A percentile compares a stretch with the other conserved stretches of the same genome.
Evolutionary conservation across 2,888 invertebrate species (phyloP).

Genomic region (Netelia virgata): DNA sequence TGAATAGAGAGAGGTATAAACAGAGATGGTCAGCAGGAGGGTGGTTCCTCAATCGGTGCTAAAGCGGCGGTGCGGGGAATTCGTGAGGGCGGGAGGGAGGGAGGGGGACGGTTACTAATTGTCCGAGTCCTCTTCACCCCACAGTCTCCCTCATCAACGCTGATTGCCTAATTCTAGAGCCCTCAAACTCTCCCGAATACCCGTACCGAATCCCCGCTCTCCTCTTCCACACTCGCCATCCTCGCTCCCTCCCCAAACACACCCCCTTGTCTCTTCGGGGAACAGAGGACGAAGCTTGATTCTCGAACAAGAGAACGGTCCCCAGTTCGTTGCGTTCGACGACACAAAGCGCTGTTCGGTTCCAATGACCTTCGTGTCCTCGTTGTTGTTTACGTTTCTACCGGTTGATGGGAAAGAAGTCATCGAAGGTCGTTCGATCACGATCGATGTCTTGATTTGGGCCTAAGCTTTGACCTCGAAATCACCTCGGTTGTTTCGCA

Average conservation of each 20-base stretch:
- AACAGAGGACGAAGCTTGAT: constrained; percentile 70
- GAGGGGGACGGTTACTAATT: constrained; percentile 81
- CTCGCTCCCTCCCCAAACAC: constrained; percentile 65
- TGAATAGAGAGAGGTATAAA: constrained; percentile 44
- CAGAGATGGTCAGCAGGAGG: constrained; percentile 57
- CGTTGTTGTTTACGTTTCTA: not conserved
- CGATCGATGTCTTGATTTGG: not conserved
- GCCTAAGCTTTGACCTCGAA: not conserved
- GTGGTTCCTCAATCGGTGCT: constrained; percentile 63
- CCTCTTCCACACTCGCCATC: constrained; percentile 54
- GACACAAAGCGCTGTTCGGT: constrained; percentile 37
- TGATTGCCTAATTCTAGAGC: constrained; percentile 85
- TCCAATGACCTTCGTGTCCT: constrained; percentile 49
- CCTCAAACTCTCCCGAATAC: constrained; percentile 77
- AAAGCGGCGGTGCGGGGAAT: constrained; percentile 42
- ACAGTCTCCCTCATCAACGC: constrained; percentile 82
- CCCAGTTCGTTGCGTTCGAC: constrained; percentile 71
- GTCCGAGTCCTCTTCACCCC: constrained; percentile 79
- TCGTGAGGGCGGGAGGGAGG: constrained; percentile 73
- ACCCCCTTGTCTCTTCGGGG: constrained; percentile 66
- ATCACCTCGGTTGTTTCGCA: not conserved
- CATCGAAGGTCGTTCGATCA: not conserved
- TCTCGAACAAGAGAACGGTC: constrained; percentile 69
- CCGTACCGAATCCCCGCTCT: constrained; percentile 37
- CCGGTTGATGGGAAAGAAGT: too few relatives aligned